These are phyloP conservation scores for Platynereis dumerilii DNA, from an alignment of 2,888 invertebrate species.

Conservation along the genomic window DNA sequence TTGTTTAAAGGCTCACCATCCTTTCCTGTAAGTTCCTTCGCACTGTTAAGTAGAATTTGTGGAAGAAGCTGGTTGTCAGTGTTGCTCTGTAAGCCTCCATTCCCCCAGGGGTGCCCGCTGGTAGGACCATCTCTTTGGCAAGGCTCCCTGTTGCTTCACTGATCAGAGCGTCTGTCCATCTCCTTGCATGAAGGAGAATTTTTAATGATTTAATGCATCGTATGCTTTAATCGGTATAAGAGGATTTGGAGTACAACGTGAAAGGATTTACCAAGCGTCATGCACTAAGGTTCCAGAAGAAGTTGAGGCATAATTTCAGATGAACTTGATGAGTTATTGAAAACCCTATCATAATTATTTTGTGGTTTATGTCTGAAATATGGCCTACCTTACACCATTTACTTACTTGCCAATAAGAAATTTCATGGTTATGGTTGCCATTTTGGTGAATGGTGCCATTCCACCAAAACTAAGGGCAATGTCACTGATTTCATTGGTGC, in stretches of 20 bases:
- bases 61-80: constrained; percentile 71
- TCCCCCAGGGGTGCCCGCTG: constrained; percentile 82
- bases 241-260: too few relatives aligned
- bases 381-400: too few relatives aligned
- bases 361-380: too few relatives aligned
- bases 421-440: constrained; percentile 74
- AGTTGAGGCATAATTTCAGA: too few relatives aligned
- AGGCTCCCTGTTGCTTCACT: constrained; percentile 72
- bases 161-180: constrained; percentile 73
- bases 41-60: constrained; percentile 67
- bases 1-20: too few relatives aligned
- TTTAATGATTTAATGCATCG: too few relatives aligned
- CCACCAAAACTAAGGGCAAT: constrained; percentile 86
- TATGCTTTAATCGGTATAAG: too few relatives aligned
- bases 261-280: too few relatives aligned
- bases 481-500: constrained; percentile 68
- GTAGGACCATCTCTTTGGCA: constrained; percentile 77
- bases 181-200: constrained; percentile 48
- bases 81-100: constrained; percentile 81
- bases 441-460: constrained; percentile 85
- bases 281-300: too few relatives aligned
- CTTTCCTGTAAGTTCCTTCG: constrained; percentile 25
- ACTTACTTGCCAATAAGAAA: constrained; percentile 64
- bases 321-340: too few relatives aligned
- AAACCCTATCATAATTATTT: too few relatives aligned